Evolutionary conservation across 2,113 vertebrate genomes (phyloP), one percentile per base, ranked within the genome.

Genomic region (Panurus biarmicus): DNA sequence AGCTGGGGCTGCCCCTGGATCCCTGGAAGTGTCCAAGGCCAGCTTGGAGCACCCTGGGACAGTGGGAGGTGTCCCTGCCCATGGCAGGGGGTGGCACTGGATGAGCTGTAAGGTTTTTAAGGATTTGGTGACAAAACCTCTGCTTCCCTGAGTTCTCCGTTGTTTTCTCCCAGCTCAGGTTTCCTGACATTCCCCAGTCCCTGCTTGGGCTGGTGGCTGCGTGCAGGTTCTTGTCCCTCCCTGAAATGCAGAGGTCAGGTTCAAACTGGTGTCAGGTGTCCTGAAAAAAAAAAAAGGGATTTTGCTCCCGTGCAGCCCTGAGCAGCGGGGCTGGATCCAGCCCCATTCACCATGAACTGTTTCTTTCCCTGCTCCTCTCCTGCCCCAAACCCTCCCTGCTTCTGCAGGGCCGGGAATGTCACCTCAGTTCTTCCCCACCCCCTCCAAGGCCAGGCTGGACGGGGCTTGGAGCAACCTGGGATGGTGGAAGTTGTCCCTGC

Each of bases 181-280:
- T n/a, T n/a, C n/a, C n/a, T n/a, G n/a, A n/a, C n/a, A n/a, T n/a
- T n/a, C n/a, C n/a, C n/a, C n/a, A n/a, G n/a, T n/a, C n/a, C n/a
- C n/a, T n/a, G n/a, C n/a, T n/a, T n/a, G n/a, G n/a, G n/a, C n/a
- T n/a, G n/a, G n/a, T n/a, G n/a, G n/a, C n/a, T n/a, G n/a, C n/a
- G n/a, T 0, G 4, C 2, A 3, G 9, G 19, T 5, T 26, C 23
- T 19, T 22, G 10, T 4, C 1, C 51, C 21, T 47, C 62, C 40
- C 24, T 5, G 6, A n/a, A n/a, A n/a, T n/a, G n/a, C n/a, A n/a
- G n/a, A n/a, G n/a, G n/a, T n/a, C n/a, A n/a, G n/a, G n/a, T n/a
- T n/a, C n/a, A n/a, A n/a, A n/a, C n/a, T n/a, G n/a, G n/a, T n/a
- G n/a, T n/a, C n/a, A n/a, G n/a, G n/a, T n/a, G n/a, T n/a, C n/a